phyloP scores from a whole-genome alignment of 2,888 invertebrate species.

The Bombylius major region DNA sequence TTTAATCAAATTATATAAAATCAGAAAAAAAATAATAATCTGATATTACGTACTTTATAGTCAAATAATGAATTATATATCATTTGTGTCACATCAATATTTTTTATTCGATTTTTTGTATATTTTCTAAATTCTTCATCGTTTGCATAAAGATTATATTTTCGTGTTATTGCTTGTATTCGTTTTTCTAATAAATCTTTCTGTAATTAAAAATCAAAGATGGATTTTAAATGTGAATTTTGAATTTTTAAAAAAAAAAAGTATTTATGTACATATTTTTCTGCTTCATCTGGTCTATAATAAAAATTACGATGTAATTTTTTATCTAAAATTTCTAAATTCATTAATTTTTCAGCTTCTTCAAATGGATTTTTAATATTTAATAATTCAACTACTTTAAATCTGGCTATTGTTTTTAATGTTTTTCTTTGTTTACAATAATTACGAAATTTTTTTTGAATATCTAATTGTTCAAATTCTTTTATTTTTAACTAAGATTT shows the following conservation, averaged over 20 bases:
- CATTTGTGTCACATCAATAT: background rate
- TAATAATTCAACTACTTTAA: conserved; percentile 1
- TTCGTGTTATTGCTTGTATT: conserved; percentile 3
- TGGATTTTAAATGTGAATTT: background rate
- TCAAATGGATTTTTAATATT: background rate
- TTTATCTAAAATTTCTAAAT: conserved; percentile 10
- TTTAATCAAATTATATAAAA: too few species aligned
- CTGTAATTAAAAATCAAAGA: background rate
- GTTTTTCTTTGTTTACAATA: conserved; percentile 2
- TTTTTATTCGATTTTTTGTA: background rate
- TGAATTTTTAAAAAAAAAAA: background rate
- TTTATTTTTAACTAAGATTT: background rate
- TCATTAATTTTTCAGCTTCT: conserved; percentile 1
- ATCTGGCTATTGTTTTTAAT: conserved; percentile 4
- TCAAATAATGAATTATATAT: conserved; percentile 4
- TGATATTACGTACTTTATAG: too few species aligned
- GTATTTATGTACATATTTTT: conserved; percentile 1
- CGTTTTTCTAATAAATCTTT: conserved; percentile 7
- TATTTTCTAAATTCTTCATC: conserved; percentile 1
- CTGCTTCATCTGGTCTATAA: conserved; percentile 5
- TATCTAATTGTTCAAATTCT: background rate
- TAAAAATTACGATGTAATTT: conserved; percentile 6
- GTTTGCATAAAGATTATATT: conserved; percentile 4
- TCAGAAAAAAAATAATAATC: too few species aligned
- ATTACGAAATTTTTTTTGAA: conserved; percentile 5